These are phyloP conservation scores for Dasypogon diadema DNA, from an alignment of 2,888 invertebrate species.

Conservation along the genomic window DNA sequence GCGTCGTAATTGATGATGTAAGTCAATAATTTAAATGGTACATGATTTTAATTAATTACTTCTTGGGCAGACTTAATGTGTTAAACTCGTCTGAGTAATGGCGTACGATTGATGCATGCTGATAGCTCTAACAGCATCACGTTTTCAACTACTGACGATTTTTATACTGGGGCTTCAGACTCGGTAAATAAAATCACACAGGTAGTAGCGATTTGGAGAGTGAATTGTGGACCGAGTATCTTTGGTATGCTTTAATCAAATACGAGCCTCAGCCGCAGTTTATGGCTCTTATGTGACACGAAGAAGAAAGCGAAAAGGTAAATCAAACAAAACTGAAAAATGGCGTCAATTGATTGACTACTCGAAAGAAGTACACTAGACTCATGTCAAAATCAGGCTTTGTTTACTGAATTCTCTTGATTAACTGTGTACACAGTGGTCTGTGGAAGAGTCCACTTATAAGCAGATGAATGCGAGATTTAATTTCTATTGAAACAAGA, in stretches of 20 bases:
- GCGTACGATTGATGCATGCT: slow-evolving; percentile 52
- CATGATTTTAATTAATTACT: slow-evolving; percentile 52
- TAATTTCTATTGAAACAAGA: slow-evolving; percentile 42
- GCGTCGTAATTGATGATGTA: slow-evolving; percentile 51
- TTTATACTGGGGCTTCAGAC: slow-evolving; percentile 15
- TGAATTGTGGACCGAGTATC: slow-evolving; percentile 2
- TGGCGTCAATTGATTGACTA: slow-evolving; percentile 37
- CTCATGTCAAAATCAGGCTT: slow-evolving; percentile 23
- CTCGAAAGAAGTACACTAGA: slow-evolving; percentile 4
- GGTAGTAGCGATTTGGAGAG: slow-evolving; percentile 3
- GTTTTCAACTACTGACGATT: slow-evolving; percentile 51
- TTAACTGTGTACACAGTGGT: slow-evolving; percentile 46
- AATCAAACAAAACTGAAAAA: slow-evolving; percentile 19
- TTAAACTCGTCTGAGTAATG: slow-evolving; percentile 50
- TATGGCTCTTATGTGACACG: neutral
- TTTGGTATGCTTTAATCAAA: slow-evolving; percentile 41
- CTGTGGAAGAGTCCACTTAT: slow-evolving; percentile 32
- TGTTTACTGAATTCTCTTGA: slow-evolving; percentile 48
- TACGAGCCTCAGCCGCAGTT: neutral
- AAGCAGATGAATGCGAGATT: slow-evolving; percentile 33
- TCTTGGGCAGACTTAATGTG: slow-evolving; percentile 48
- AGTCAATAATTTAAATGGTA: slow-evolving; percentile 52
- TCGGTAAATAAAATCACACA: neutral
- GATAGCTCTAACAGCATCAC: slow-evolving; percentile 51
- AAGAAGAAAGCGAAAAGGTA: slow-evolving; percentile 45